Evolutionary conservation across 2,888 invertebrate genomes (phyloP), one percentile per base, ranked within the genome.

Genomic region (Hirtodrosophila alboralis): DNA sequence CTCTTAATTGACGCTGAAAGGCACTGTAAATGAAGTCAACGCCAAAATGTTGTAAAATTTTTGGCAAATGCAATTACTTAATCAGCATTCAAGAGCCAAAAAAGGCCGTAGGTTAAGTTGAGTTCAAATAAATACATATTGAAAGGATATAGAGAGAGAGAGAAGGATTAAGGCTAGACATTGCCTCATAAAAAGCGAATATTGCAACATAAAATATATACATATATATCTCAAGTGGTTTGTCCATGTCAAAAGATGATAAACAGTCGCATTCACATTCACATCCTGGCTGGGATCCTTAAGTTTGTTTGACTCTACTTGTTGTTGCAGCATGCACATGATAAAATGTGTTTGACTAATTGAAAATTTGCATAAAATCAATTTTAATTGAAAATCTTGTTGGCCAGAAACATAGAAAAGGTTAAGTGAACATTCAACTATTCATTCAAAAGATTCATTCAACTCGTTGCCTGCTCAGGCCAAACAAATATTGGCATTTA

Each of bases 321-420:
- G 47, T 59, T 44, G 53, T 18, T 45, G 44, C n/a, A n/a, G n/a
- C n/a, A n/a, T 53, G 45, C 45, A 37, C 28, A 49, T 34, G 74
- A 63, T 74, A 74, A 74, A 74, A 61, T 69, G 72, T 80, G 79
- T 76, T 79, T 76, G 74, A 68, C 81, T 84, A 80, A 84, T 83
- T 86, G 86, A 86, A 86, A 83, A 83, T 83, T 83, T 83, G 84
- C 81, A 83, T 83, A 77, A 86, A 86, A 86, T 83, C 81, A 81
- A 86, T 86, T 81, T 80, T 76, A 81, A 81, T 81, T 86, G 81
- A 86, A 86, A 84, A 86, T 81, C 75, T 61, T 84, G 80, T 72
- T 72, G 64, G 65, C 59, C 58, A 64, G 57, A 56, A n/a, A 58
- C 66, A 62, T n/a, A n/a, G n/a, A 65, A 80, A 75, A 75, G 61